phyloP scores from a whole-genome alignment of 2,888 invertebrate genomes.

The Diadegma fenestrale region DNA sequence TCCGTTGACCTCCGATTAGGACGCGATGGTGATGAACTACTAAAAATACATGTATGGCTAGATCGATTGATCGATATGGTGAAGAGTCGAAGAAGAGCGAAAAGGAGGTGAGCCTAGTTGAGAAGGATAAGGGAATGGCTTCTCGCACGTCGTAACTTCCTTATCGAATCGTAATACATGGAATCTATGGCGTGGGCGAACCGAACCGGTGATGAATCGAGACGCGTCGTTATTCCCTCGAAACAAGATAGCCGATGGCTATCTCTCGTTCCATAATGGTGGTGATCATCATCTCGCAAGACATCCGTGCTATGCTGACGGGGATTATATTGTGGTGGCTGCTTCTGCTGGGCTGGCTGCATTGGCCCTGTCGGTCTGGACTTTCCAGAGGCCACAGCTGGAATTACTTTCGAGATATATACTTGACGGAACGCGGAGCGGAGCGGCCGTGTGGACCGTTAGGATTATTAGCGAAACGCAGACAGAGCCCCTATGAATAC shows the following conservation, averaged over 20 bases:
- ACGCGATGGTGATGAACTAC: background rate
- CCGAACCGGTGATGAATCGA: constrained; percentile 69
- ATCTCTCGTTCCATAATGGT: constrained; percentile 66
- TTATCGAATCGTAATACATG: constrained; percentile 70
- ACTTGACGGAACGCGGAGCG: constrained; percentile 43
- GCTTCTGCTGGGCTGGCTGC: constrained; percentile 54
- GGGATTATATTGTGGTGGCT: constrained; percentile 44
- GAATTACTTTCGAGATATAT: constrained; percentile 65
- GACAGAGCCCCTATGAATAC: constrained; percentile 42
- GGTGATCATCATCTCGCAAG: constrained; percentile 70
- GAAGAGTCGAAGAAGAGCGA: constrained; percentile 51
- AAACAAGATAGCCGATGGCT: constrained; percentile 70
- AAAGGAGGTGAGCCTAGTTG: constrained; percentile 40
- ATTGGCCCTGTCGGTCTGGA: constrained; percentile 37
- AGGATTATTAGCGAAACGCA: constrained; percentile 63
- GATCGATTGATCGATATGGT: constrained; percentile 15
- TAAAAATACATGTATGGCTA: background rate
- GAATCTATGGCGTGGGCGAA: constrained; percentile 67
- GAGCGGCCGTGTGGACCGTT: constrained; percentile 58
- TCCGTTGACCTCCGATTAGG: background rate
- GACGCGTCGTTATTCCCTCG: constrained; percentile 69
- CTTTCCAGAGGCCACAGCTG: constrained; percentile 52
- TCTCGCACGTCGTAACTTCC: constrained; percentile 70
- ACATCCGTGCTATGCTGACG: constrained; percentile 63
- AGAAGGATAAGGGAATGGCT: constrained; percentile 27